These are phyloP conservation scores for Chymomyza costata DNA, from an alignment of 1,140 invertebrate genomes.

Conservation along the genomic window DNA sequence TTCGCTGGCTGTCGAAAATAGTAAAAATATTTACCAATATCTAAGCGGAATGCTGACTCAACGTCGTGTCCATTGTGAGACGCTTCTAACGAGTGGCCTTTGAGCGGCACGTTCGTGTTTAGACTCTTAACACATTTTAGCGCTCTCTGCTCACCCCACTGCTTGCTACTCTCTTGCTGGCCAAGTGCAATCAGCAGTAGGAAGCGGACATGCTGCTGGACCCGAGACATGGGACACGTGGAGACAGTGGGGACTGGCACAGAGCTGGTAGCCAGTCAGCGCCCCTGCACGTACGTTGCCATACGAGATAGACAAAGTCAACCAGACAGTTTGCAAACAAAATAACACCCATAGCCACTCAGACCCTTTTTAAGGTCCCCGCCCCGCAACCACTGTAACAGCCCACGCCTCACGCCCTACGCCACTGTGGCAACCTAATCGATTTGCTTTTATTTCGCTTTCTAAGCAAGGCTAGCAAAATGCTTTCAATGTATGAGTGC, in stretches of 20 bases:
- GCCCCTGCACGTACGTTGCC: constrained; percentile 42
- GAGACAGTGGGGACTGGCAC: neutral
- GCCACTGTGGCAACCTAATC: no score
- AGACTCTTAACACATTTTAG: constrained; percentile 69
- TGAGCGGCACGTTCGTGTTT: constrained; percentile 69
- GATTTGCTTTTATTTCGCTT: constrained; percentile 49
- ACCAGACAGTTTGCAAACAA: constrained; percentile 69
- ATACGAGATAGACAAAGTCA: constrained; percentile 40
- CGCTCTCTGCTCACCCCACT: constrained; percentile 32
- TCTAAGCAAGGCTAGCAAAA: constrained; percentile 34
- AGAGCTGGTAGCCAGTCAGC: neutral
- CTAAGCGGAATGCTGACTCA: constrained; percentile 10
- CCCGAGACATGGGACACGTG: constrained; percentile 18
- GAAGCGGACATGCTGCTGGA: no score
- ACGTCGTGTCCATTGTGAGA: constrained; percentile 5
- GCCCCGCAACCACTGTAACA: neutral
- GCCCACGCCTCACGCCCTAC: neutral
- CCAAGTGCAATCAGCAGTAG: constrained; percentile 54
- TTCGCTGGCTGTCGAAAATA: constrained; percentile 43
- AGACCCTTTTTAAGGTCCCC: no score
- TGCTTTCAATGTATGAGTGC: constrained; percentile 38
- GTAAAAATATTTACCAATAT: constrained; percentile 66
- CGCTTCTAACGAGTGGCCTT: constrained; percentile 63
- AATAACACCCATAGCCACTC: constrained; percentile 8
- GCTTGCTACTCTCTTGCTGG: no score